phyloP scores from a whole-genome alignment of 1,140 invertebrate genomes.

The Stegodyphus mimosarum region DNA sequence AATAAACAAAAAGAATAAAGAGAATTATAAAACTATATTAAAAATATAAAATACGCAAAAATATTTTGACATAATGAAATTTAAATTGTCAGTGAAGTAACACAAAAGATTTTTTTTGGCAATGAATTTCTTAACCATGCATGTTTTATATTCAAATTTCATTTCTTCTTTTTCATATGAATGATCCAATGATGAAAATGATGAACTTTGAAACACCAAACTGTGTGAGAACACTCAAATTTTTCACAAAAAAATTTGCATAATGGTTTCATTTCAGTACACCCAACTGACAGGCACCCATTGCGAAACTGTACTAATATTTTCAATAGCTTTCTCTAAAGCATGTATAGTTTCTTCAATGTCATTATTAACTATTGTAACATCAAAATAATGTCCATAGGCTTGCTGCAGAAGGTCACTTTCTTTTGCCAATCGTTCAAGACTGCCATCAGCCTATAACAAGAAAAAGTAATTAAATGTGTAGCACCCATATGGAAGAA shows the following conservation, averaged over 20 bases:
- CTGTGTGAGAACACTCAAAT: background rate
- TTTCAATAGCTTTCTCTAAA: conserved; percentile 89
- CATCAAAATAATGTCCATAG: conserved; percentile 98
- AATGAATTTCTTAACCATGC: conserved; percentile 32
- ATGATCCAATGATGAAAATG: background rate
- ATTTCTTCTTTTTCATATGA: background rate
- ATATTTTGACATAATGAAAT: too few relatives aligned
- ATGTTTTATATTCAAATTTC: background rate
- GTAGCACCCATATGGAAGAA: too few relatives aligned
- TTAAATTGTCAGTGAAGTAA: too few relatives aligned
- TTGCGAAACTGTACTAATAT: conserved; percentile 89
- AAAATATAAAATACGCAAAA: too few relatives aligned
- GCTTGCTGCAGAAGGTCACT: conserved; percentile 94
- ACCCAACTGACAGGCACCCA: conserved; percentile 89
- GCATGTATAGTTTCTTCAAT: conserved; percentile 97
- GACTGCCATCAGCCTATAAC: conserved; percentile 89
- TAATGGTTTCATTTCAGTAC: conserved; percentile 76
- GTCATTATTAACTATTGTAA: conserved; percentile 98
- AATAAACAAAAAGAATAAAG: too few relatives aligned
- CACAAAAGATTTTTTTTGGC: too few relatives aligned
- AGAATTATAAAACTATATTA: too few relatives aligned
- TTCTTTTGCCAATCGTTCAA: conserved; percentile 95
- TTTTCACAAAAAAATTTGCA: background rate
- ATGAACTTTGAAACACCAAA: background rate
- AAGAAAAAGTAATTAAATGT: background rate